Evolutionary conservation across 2,888 invertebrate genomes (phyloP), one percentile per base, ranked within the genome.

Genomic region (Frankliniella intonsa): DNA sequence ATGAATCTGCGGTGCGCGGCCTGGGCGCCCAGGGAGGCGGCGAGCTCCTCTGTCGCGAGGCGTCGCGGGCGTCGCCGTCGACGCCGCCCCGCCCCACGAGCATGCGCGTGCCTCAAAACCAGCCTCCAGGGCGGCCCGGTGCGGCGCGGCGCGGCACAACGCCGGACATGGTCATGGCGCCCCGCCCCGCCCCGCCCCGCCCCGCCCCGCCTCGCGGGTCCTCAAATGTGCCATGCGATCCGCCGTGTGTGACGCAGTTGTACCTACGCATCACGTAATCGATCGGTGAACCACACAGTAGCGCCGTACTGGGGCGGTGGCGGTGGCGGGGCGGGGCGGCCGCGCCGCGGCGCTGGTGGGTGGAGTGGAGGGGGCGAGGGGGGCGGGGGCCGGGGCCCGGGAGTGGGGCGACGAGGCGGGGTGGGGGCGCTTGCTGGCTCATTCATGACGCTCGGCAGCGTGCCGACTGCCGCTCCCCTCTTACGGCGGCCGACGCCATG

Each of bases 331-430:
- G 38, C 38, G 38, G 3, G 38, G 38, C 38, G 38, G 38, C 2
- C 62, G 14, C 11, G 62, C 19, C 17, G 62, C 62, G 14, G 79
- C 19, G 81, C 81, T 19, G 82, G 76, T n/a, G 80, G 69, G 55
- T 81, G 50, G 51, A 79, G 79, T 3, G 82, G 81, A 49, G 82
- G 82, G 22, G 82, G 82, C 69, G 82, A 51, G 51, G 3, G 14
- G 17, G 62, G 62, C 17, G n/a, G 62, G 14, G 3, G 62, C 62
- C 5, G 62, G 62, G 55, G 3, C 55, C 55, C 55, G 55, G 17
- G 55, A 55, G 62, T 11, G n/a, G 62, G 62, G 62, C 14, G 62
- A n/a, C 62, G 62, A 5, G 62, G 38, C 38, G 38, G 38, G 38
- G 3, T 38, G 38, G 38, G 62, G 19, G 62, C 12, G 62, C 62